Base-by-base conservation (phyloP, 2,113 vertebrate species). In the Herpetotheres cachinnans region DNA sequence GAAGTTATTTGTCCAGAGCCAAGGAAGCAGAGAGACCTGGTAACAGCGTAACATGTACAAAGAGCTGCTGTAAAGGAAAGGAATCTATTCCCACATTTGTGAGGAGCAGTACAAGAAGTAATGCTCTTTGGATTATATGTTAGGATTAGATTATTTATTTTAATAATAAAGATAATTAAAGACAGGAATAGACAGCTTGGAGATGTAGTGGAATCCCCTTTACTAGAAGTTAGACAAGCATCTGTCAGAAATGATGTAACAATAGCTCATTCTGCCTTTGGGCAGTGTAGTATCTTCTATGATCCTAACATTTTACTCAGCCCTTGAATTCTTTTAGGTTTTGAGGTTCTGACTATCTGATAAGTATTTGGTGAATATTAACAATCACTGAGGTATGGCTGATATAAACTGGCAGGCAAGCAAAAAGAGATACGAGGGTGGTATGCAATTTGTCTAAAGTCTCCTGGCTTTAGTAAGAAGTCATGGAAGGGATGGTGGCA, bases 351-450 rank as follows among this genome's bases (percentile, higher is more conserved):
- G 76, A 54, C 38, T 90, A 61, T 91, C 91, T 83, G 73, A 55
- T 92, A 50, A 90, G 27, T 82, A 44, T 83, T 95, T 95, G 62
- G 47, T 90, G 89, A 97, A 86, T 67, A 89, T 47, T 66, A 95
- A 56, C 44, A 58, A 63, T 79, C 89, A 93, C 46, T 56, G 58
- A 34, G 20, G 58, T 85, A 69, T 66, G 50, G 90, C 47, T 86
- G 52, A 94, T 81, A 55, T 56, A 89, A 93, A 87, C 54, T 89
- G 86, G 54, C 85, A 95, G 72, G 59, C 46, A 92, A 95, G 70
- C 42, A 88, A 52, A 54, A 84, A 77, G 59, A 95, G 50, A 63
- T 52, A 63, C n/a, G 56, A 63, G 44, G 5, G 18, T 34, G n/a
- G 26, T 82, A 84, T n/a, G 46, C 27, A 86, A 69, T 69, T 94